A percentile compares a stretch with the other conserved stretches of the same genome.
Evolutionary conservation across 1,140 invertebrate genomes (phyloP).

Genomic region (Danaus plexippus): DNA sequence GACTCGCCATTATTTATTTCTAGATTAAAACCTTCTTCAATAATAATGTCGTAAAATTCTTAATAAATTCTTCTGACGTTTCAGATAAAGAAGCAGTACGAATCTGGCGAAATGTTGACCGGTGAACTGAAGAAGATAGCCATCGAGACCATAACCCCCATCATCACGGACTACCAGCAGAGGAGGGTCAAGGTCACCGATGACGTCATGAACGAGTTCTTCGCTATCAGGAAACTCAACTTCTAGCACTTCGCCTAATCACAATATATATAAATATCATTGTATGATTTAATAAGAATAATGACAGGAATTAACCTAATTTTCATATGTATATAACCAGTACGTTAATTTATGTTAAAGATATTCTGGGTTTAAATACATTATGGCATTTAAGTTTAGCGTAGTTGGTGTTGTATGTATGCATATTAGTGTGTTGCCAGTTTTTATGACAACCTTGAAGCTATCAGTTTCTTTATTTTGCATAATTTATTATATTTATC

Average conservation of each 20-base stretch:
- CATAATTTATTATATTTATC: too few species aligned
- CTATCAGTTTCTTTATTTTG: too few species aligned
- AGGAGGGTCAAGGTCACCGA: slow-evolving; percentile 87
- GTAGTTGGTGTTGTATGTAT: too few species aligned
- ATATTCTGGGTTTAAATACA: too few species aligned
- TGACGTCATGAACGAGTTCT: slow-evolving; percentile 87
- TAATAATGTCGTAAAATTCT: too few species aligned
- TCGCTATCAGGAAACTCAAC: slow-evolving; percentile 86
- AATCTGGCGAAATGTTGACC: slow-evolving; percentile 91
- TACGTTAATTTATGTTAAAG: too few species aligned
- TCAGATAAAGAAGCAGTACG: slow-evolving; percentile 82
- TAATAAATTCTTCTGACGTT: slow-evolving; percentile 18
- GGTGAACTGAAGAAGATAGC: slow-evolving; percentile 95
- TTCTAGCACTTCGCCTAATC: slow-evolving; percentile 40
- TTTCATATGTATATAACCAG: too few species aligned
- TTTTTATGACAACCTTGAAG: too few species aligned
- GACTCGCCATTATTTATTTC: too few species aligned
- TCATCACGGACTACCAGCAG: slow-evolving; percentile 89
- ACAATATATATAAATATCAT: slow-evolving; percentile 7
- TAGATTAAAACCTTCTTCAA: too few species aligned
- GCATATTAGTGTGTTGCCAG: too few species aligned
- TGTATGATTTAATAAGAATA: background rate
- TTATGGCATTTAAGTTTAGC: too few species aligned
- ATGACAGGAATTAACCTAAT: background rate
- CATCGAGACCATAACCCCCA: slow-evolving; percentile 79